Evolutionary conservation across 1,140 invertebrate genomes (phyloP).

Genomic region (Drosophila pallidifrons): DNA sequence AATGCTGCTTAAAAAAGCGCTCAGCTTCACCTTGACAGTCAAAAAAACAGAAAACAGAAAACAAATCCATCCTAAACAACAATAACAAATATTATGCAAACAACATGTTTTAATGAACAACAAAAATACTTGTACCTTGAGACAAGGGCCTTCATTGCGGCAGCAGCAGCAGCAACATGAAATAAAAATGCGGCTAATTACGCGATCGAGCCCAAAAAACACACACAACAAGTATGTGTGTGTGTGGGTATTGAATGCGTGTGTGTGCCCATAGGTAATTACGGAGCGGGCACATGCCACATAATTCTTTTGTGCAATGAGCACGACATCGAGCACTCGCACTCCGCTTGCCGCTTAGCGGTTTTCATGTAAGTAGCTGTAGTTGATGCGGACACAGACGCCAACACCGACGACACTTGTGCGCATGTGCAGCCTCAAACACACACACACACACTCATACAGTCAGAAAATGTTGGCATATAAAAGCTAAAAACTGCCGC

Average conservation of each 20-base stretch:
- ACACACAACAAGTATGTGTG: neutral
- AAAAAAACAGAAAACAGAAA: neutral
- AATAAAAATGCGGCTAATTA: constrained; percentile 75
- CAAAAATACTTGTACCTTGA: constrained; percentile 56
- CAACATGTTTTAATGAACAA: constrained; percentile 60
- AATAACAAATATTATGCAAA: constrained; percentile 63
- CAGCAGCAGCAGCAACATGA: constrained; percentile 12
- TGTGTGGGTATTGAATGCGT: constrained; percentile 30
- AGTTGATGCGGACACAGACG: constrained; percentile 47
- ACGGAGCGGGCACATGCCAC: constrained; percentile 74
- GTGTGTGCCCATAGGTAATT: constrained; percentile 60
- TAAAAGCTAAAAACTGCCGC: constrained; percentile 62
- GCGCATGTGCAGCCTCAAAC: constrained; percentile 66
- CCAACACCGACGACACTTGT: constrained; percentile 77
- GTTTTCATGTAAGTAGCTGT: constrained; percentile 51
- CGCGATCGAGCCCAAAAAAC: constrained; percentile 37
- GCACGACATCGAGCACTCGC: constrained; percentile 50
- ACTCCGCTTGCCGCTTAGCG: constrained; percentile 41
- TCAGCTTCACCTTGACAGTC: constrained; percentile 13
- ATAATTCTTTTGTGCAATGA: constrained; percentile 83
- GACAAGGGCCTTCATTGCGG: constrained; percentile 61
- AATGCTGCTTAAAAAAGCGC: constrained; percentile 3
- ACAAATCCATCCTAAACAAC: constrained; percentile 20
- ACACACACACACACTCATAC: constrained; percentile 18
- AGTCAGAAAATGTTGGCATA: constrained; percentile 35